Conservation (phyloP, 2,888 invertebrate species). For the Globia sparganii region DNA sequence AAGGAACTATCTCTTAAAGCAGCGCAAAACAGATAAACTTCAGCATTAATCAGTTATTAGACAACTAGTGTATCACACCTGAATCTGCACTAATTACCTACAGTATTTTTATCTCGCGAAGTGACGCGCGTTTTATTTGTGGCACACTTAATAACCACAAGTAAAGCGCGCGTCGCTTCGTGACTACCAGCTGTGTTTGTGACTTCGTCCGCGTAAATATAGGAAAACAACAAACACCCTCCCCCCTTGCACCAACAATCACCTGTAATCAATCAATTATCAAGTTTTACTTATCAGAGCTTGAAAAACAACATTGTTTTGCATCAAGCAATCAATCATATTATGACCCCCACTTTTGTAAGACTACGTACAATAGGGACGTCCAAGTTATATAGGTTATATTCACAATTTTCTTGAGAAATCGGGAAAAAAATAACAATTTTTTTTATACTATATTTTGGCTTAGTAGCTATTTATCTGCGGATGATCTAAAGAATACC, state of each 20-base stretch:
- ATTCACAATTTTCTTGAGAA: background rate
- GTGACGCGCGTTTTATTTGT: background rate
- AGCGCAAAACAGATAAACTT: background rate
- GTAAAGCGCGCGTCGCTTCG: background rate
- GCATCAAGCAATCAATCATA: constrained; percentile 29
- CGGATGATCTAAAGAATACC: no score
- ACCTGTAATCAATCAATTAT: constrained; percentile 32
- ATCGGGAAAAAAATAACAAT: no score
- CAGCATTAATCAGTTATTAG: background rate
- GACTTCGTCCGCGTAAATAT: background rate
- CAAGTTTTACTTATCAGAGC: constrained; percentile 9
- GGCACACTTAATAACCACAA: background rate
- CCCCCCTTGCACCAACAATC: background rate
- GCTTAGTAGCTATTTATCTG: no score
- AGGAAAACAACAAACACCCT: constrained; percentile 4
- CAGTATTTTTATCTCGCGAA: background rate
- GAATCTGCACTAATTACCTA: background rate
- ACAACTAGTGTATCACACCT: background rate
- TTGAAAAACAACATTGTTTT: constrained; percentile 29
- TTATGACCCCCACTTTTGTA: constrained; percentile 16
- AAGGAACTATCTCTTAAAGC: background rate
- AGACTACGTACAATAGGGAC: background rate
- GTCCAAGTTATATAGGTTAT: background rate
- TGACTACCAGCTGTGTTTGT: background rate
- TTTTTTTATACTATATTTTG: background rate